Evolutionary conservation across 2,113 vertebrate species (phyloP).

Genomic region (Penelope pileata): DNA sequence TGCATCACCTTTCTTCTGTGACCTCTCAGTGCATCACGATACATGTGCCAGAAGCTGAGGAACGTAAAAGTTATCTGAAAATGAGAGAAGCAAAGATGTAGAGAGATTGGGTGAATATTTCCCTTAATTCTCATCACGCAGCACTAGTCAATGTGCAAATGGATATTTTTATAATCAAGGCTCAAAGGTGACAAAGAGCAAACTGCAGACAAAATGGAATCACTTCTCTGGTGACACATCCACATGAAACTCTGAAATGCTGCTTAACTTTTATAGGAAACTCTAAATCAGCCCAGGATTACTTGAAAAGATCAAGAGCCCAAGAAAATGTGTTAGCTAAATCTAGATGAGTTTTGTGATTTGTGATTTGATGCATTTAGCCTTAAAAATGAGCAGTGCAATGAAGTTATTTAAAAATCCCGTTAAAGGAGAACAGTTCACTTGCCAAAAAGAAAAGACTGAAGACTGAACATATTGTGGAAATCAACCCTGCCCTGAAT

Average conservation of each 20-base stretch:
- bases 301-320: slow-evolving; percentile 43
- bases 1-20: neutral
- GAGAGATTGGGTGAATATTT: neutral
- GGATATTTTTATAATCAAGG: neutral
- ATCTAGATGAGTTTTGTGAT: slow-evolving; percentile 17
- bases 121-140: neutral
- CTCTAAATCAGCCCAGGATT: slow-evolving; percentile 49
- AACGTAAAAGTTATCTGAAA: neutral
- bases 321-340: slow-evolving; percentile 18
- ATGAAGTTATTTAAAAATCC: neutral
- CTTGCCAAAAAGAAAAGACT: neutral
- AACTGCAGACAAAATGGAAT: neutral
- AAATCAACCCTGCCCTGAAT: neutral
- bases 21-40: accelerated
- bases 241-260: neutral
- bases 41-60: neutral
- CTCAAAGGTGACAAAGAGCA: neutral
- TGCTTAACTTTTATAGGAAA: slow-evolving; percentile 55
- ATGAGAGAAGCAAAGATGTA: neutral
- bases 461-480: neutral
- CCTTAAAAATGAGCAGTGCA: neutral
- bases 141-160: neutral
- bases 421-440: neutral
- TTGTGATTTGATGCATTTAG: neutral
- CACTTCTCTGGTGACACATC: neutral